Conservation (phyloP, 2,797 vertebrate species). For the Bothrops alternatus region DNA sequence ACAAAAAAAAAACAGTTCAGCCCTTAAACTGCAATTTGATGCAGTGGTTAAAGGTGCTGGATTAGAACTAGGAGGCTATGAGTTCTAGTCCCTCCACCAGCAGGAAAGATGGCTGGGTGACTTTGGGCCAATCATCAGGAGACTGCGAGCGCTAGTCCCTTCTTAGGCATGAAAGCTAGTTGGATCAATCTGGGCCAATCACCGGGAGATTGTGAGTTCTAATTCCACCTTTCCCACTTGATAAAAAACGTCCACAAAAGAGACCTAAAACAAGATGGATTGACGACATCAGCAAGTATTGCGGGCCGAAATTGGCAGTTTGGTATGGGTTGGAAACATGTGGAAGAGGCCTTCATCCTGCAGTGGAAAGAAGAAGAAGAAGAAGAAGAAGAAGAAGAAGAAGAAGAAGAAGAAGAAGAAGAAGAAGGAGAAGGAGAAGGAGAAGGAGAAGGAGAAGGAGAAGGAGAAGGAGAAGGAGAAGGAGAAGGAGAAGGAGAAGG, state of each 20-base stretch:
- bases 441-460: too few species aligned
- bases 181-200: too few species aligned
- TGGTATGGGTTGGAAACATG: background rate
- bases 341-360: background rate
- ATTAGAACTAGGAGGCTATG: background rate
- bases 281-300: background rate
- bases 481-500: too few species aligned
- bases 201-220: background rate
- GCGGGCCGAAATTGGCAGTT: background rate
- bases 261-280: background rate
- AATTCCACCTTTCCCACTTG: background rate
- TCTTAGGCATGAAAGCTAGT: too few species aligned
- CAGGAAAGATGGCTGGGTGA: background rate
- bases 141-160: background rate
- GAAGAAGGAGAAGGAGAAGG: too few species aligned
- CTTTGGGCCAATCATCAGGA: background rate
- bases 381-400: too few species aligned
- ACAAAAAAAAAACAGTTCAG: background rate
- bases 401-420: too few species aligned
- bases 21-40: background rate
- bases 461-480: too few species aligned
- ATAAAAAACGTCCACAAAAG: background rate
- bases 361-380: background rate
- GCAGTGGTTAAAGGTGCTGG: background rate
- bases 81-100: background rate